phyloP scores from a whole-genome alignment of 2,113 vertebrate genomes.

The Hippocampus guttulatus region DNA sequence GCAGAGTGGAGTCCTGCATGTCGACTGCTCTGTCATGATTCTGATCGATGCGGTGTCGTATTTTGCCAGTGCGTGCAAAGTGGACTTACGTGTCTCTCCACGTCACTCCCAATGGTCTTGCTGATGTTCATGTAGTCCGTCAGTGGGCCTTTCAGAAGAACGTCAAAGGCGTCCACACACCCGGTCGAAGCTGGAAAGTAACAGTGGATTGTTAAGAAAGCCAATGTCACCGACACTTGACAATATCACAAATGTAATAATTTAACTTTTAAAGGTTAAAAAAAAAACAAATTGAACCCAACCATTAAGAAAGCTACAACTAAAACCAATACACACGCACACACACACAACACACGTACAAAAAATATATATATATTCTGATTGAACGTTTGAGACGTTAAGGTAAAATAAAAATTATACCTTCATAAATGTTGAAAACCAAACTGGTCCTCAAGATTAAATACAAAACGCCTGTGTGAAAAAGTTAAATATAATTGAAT shows the following conservation, averaged over 20 bases:
- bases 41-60: not conserved
- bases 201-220: conserved; percentile 21
- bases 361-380: not conserved
- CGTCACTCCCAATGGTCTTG: conserved; percentile 82
- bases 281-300: not conserved
- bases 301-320: conserved; percentile 39
- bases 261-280: conserved; percentile 26
- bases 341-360: conserved; percentile 6
- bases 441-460: not conserved
- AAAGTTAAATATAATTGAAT: not conserved
- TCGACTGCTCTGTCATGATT: not conserved
- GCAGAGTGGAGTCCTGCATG: too few species aligned
- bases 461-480: not conserved
- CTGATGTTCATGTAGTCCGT: conserved; percentile 86
- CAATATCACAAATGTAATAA: not conserved
- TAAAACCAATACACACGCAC: conserved; percentile 44
- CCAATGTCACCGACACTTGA: conserved; percentile 18
- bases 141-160: conserved; percentile 78
- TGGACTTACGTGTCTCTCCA: conserved; percentile 88
- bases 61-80: not conserved
- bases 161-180: conserved; percentile 85
- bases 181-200: conserved; percentile 71
- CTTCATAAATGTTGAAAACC: too few species aligned
- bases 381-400: too few species aligned
- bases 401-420: too few species aligned